Conservation (phyloP, 1,140 invertebrate genomes). For the Cotesia chilonis region DNA sequence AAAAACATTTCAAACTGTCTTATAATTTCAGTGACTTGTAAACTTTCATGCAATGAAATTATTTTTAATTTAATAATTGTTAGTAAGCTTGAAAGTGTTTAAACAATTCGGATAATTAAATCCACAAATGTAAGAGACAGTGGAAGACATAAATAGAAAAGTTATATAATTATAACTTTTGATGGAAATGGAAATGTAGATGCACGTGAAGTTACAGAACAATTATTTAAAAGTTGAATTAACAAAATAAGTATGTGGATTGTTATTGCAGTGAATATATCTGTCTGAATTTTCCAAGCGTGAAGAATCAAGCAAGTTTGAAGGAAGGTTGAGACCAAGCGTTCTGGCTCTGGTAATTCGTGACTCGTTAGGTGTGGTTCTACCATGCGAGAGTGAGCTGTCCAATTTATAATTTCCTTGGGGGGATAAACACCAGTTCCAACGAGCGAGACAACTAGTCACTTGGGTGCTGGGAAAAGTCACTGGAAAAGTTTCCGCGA, state of each 20-base stretch:
- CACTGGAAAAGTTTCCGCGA: slow-evolving; percentile 11
- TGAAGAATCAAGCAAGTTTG: slow-evolving; percentile 27
- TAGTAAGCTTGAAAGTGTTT: too few species aligned
- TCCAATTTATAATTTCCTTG: slow-evolving; percentile 51
- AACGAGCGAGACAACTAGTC: slow-evolving; percentile 14
- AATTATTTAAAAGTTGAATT: slow-evolving; percentile 11
- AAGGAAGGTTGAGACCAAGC: slow-evolving; percentile 12
- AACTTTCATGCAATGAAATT: too few species aligned
- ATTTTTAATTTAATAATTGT: too few species aligned
- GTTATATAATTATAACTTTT: too few species aligned
- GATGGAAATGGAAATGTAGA: too few species aligned
- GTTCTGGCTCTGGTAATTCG: slow-evolving; percentile 23
- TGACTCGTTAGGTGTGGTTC: slow-evolving; percentile 26
- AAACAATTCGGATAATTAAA: too few species aligned
- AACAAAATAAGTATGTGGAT: slow-evolving; percentile 8
- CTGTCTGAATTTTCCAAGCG: slow-evolving; percentile 22
- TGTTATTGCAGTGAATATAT: slow-evolving; percentile 17
- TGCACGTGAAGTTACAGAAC: neutral
- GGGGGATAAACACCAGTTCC: slow-evolving; percentile 30
- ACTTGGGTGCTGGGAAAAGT: neutral
- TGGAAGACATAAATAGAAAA: too few species aligned
- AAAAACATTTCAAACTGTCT: too few species aligned
- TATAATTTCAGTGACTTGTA: too few species aligned
- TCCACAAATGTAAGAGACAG: too few species aligned
- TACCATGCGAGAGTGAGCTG: slow-evolving; percentile 36